phyloP scores from a whole-genome alignment of 2,888 invertebrate species.

The Epinotia ramella region DNA sequence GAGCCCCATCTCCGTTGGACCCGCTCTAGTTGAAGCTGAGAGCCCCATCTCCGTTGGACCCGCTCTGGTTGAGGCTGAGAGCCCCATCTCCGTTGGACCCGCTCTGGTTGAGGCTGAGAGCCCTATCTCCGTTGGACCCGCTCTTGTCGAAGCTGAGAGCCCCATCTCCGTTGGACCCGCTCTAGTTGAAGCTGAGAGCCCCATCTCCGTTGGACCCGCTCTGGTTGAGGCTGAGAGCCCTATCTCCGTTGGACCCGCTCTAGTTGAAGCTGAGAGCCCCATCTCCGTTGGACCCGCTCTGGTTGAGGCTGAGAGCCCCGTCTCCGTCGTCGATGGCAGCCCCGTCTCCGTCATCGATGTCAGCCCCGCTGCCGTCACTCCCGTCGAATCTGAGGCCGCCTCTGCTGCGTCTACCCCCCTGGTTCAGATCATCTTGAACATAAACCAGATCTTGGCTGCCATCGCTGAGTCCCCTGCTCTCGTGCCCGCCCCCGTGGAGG shows the following conservation, averaged over 20 bases:
- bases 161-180: conserved; percentile 31
- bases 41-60: background rate
- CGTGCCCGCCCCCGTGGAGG: conserved; percentile 42
- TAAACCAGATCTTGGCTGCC: conserved; percentile 49
- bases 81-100: conserved; percentile 39
- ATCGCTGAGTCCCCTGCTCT: conserved; percentile 47
- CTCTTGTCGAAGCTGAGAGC: conserved; percentile 23
- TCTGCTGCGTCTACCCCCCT: conserved; percentile 51
- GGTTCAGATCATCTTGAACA: conserved; percentile 61
- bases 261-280: conserved; percentile 31
- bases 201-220: conserved; percentile 10
- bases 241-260: no score
- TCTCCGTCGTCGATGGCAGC: conserved; percentile 29
- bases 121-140: conserved; percentile 26
- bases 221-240: background rate
- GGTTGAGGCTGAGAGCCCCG: conserved; percentile 36
- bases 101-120: conserved; percentile 5
- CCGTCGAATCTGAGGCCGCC: conserved; percentile 44
- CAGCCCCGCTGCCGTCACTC: conserved; percentile 20
- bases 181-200: conserved; percentile 3
- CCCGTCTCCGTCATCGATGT: conserved; percentile 25
- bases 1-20: conserved; percentile 46
- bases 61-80: conserved; percentile 34
- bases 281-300: conserved; percentile 19
- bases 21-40: conserved; percentile 35